Evolutionary conservation across 2,797 vertebrate genomes (phyloP).

Genomic region (Cephalopachus bancanus): DNA sequence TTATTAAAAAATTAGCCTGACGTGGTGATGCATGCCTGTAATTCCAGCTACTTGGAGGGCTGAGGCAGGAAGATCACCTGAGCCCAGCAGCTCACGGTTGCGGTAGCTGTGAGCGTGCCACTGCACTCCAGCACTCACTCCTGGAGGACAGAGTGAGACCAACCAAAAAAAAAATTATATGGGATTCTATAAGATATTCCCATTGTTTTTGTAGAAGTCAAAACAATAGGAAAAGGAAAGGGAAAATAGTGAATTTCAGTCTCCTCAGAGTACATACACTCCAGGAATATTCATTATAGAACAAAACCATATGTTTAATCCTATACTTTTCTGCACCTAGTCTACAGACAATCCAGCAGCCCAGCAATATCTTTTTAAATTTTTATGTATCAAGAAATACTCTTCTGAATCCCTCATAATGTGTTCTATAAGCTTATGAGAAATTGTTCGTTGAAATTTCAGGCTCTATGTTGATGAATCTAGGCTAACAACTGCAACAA

Average conservation of each 20-base stretch:
- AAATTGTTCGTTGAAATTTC: background rate
- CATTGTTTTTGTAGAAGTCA: background rate
- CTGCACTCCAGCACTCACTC: no score
- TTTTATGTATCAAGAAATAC: background rate
- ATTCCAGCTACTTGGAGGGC: no score
- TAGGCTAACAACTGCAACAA: background rate
- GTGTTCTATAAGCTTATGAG: background rate
- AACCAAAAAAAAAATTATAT: background rate
- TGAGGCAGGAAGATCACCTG: no score
- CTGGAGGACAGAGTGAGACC: no score
- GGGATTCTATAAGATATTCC: background rate
- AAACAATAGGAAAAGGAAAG: background rate
- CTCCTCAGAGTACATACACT: background rate
- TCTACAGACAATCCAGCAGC: background rate
- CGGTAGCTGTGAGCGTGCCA: no score
- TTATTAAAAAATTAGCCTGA: no score
- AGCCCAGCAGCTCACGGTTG: no score
- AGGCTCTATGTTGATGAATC: background rate
- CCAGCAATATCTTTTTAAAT: background rate
- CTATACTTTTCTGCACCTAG: background rate
- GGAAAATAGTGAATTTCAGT: background rate
- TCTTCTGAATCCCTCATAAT: background rate
- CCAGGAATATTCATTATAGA: background rate
- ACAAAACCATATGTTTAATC: background rate
- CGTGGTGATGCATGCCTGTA: no score